Evolutionary conservation across 64 coral and sea anemone species (phyloP), one percentile per base, ranked within the genome.

Genomic region (Actinia tenebrosa): DNA sequence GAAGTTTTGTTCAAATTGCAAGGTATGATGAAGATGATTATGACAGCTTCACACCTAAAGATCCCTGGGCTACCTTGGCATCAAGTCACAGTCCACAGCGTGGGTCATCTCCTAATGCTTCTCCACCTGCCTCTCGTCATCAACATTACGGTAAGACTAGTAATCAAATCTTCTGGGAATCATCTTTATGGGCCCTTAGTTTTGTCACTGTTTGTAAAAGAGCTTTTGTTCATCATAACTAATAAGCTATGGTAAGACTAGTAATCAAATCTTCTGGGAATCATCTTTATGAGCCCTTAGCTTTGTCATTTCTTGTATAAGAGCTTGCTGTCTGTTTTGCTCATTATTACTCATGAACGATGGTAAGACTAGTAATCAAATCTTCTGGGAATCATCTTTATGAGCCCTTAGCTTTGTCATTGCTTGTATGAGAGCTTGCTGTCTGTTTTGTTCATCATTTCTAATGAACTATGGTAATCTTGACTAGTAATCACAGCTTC

Each of bases 21-120:
- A 89, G 91, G 44, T 89, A 85, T 58, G 44, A 93, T 86, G 91
- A 93, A 46, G 94, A 96, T 71, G 94, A 96, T n/a, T 96, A 85
- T 87, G 82, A 91, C 27, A 86, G 63, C 20, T 96, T 96, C 87
- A 78, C 94, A 60, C 25, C 92, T 77, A 89, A 87, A 69, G 94
- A 96, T 27, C 94, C 94, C 10, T 96, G 94, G 94, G 91, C 94
- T 60, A 89, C 87, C 68, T 60, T 96, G 52, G 83, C 94, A 64
- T 42, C 80, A 53, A 93, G 83, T n/a, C 86, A 92, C 20, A 90
- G 71, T 46, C 83, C 83, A 61, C 83, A 61, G 56, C 44, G 54
- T 83, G 83, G 53, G 16, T 59, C 56, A 16, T 64, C 83, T 30
- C 83, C 83, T 61, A 61, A 52, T 18, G 83, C 44, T 0, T 85